These are phyloP conservation scores for Morpho deidamia DNA, from an alignment of 2,888 invertebrate genomes.

Conservation along the genomic window DNA sequence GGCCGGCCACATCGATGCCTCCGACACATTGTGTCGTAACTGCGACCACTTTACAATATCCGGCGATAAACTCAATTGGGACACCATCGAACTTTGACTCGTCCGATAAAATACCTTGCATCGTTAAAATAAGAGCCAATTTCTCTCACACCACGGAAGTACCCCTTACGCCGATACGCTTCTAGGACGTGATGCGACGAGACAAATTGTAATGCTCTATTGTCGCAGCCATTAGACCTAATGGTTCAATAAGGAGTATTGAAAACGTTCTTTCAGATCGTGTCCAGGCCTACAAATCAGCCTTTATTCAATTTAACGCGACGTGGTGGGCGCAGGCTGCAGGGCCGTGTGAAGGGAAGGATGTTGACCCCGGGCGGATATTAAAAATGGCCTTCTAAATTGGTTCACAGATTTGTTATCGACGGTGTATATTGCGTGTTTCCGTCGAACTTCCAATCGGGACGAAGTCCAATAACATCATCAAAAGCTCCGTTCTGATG, in stretches of 20 bases:
- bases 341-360: conserved; percentile 58
- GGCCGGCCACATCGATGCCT: conserved; percentile 52
- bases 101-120: conserved; percentile 43
- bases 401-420: conserved; percentile 59
- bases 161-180: conserved; percentile 32
- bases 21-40: conserved; percentile 57
- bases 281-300: conserved; percentile 53
- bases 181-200: conserved; percentile 37
- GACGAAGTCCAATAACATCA: conserved; percentile 37
- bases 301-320: conserved; percentile 61
- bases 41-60: conserved; percentile 73
- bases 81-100: conserved; percentile 32
- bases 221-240: conserved; percentile 69
- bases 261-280: conserved; percentile 61
- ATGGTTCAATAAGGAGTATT: conserved; percentile 71
- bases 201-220: conserved; percentile 73
- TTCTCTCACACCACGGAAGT: conserved; percentile 33
- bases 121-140: conserved; percentile 42
- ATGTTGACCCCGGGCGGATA: conserved; percentile 67
- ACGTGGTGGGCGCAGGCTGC: conserved; percentile 36
- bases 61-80: conserved; percentile 71
- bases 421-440: conserved; percentile 53
- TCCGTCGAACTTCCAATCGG: conserved; percentile 39
- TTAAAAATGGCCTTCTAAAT: conserved; percentile 67
- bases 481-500: conserved; percentile 39